Evolutionary conservation across 2,888 invertebrate genomes (phyloP).

Genomic region (Lissonota sp.): DNA sequence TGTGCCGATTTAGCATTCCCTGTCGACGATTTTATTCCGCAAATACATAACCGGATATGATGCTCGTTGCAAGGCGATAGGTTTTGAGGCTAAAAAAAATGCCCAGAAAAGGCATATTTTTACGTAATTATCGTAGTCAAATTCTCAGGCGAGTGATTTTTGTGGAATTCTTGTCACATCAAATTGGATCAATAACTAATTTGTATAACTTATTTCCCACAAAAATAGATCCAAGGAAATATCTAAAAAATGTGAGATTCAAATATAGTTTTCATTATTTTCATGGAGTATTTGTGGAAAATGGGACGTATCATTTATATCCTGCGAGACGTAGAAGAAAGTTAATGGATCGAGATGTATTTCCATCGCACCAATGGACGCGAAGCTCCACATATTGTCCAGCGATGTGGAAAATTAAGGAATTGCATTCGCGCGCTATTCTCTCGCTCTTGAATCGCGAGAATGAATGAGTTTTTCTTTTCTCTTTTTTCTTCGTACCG

Average conservation of each 20-base stretch:
- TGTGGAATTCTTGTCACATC: too few species aligned
- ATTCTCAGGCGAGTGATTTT: too few species aligned
- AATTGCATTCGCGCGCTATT: constrained; percentile 67
- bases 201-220: too few species aligned
- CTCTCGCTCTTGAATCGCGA: constrained; percentile 36
- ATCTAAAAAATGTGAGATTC: too few species aligned
- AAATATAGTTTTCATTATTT: too few species aligned
- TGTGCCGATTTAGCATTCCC: constrained; percentile 71
- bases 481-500: constrained; percentile 30
- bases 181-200: too few species aligned
- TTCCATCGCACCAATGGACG: constrained; percentile 64
- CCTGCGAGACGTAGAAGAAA: constrained; percentile 35
- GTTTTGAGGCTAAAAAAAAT: constrained; percentile 1
- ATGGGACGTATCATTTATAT: too few species aligned
- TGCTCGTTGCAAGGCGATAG: constrained; percentile 21
- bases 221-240: too few species aligned
- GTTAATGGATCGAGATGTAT: constrained; percentile 62
- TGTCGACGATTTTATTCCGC: constrained; percentile 67
- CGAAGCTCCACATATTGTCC: constrained; percentile 71
- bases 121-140: too few species aligned
- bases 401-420: constrained; percentile 77
- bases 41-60: constrained; percentile 69
- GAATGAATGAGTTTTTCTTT: constrained; percentile 66
- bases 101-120: too few species aligned
- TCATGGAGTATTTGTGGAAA: too few species aligned